A percentile compares a stretch with the other conserved stretches of the same genome.
Conservation (phyloP, 2,888 invertebrate genomes). For the Chymomyza amoena region DNA sequence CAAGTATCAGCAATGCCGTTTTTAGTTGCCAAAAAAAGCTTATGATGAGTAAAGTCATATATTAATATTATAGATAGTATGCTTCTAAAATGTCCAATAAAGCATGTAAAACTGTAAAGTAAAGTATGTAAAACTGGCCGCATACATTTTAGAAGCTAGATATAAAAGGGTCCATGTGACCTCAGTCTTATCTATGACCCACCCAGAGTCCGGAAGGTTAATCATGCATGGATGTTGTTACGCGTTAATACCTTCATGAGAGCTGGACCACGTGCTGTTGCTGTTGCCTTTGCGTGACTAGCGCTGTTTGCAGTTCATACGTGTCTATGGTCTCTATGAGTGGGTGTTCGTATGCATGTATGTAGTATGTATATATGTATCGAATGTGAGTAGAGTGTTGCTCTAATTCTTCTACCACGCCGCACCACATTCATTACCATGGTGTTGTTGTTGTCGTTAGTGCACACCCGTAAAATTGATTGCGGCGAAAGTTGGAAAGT, state of each 20-base stretch:
- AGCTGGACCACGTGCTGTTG: constrained; percentile 77
- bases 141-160: constrained; percentile 41
- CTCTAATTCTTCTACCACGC: constrained; percentile 52
- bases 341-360: constrained; percentile 3
- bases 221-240: constrained; percentile 78
- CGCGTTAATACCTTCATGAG: constrained; percentile 79
- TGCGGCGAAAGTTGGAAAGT: constrained; percentile 76
- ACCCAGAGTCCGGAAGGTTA: constrained; percentile 61
- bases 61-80: no score
- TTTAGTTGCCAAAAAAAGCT: no score
- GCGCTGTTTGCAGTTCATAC: constrained; percentile 35
- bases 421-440: constrained; percentile 18
- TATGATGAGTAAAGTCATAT: no score
- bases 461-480: constrained; percentile 72
- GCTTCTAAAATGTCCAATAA: no score
- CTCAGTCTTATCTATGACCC: background rate
- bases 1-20: no score
- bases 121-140: constrained; percentile 28
- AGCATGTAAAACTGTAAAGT: no score
- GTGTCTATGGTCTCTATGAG: background rate
- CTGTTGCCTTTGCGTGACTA: constrained; percentile 50
- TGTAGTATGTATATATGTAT: background rate
- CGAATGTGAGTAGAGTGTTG: constrained; percentile 38
- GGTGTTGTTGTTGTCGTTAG: constrained; percentile 37
- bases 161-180: background rate